These are phyloP conservation scores for Drosophila sordidula DNA, from an alignment of 2,888 invertebrate species.

Conservation along the genomic window DNA sequence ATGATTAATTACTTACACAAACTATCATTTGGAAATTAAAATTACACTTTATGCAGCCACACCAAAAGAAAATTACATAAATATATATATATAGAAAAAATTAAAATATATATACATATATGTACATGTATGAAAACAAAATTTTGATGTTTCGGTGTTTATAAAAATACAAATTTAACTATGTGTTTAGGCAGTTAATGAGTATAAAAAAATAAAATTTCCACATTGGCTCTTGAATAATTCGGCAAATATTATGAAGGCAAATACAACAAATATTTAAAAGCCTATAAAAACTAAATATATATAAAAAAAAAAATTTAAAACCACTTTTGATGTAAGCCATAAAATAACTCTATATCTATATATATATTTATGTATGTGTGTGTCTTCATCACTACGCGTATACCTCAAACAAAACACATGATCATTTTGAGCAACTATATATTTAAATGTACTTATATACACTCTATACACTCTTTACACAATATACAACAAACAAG, in stretches of 20 bases:
- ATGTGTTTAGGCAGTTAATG: constrained; percentile 60
- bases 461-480: constrained; percentile 67
- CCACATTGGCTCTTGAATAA: constrained; percentile 58
- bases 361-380: constrained; percentile 83
- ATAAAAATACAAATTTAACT: constrained; percentile 48
- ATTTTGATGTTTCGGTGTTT: constrained; percentile 72
- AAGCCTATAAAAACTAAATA: constrained; percentile 64
- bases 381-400: constrained; percentile 86
- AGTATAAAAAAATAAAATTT: constrained; percentile 40
- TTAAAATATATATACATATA: constrained; percentile 21
- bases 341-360: constrained; percentile 55
- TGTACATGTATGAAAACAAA: constrained; percentile 40
- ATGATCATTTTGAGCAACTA: constrained; percentile 74
- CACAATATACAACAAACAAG: constrained; percentile 42
- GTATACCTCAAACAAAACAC: constrained; percentile 86
- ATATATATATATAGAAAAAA: constrained; percentile 32
- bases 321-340: constrained; percentile 52
- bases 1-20: neutral
- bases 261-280: constrained; percentile 53
- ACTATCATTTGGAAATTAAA: constrained; percentile 18
- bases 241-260: constrained; percentile 32
- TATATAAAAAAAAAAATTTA: constrained; percentile 50
- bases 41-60: constrained; percentile 6
- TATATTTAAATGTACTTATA: constrained; percentile 70
- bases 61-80: constrained; percentile 24